Conservation (phyloP, 2,888 invertebrate species). For the Cephalotes varians region DNA sequence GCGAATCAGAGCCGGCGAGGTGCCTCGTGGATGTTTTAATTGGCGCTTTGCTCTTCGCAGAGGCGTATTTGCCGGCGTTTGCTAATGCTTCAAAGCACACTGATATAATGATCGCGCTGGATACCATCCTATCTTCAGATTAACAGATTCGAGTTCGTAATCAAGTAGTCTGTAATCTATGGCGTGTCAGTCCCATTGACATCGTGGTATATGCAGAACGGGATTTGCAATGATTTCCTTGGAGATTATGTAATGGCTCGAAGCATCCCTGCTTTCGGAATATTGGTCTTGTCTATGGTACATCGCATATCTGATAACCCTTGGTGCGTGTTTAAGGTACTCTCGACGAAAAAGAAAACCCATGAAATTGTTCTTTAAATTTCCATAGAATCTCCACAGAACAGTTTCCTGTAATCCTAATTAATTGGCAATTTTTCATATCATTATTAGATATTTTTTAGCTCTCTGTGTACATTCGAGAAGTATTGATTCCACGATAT, state of each 20-base stretch:
- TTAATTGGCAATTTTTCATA: background rate
- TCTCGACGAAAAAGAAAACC: background rate
- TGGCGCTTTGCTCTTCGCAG: conserved; percentile 35
- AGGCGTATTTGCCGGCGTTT: conserved; percentile 10
- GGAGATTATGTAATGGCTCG: conserved; percentile 61
- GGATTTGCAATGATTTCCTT: conserved; percentile 59
- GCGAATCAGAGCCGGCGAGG: conserved; percentile 17
- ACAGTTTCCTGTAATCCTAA: background rate
- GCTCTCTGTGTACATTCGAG: background rate
- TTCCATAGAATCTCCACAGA: background rate
- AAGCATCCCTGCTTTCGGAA: conserved; percentile 40
- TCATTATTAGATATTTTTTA: background rate
- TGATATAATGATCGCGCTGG: conserved; percentile 50
- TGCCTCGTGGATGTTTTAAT: conserved; percentile 46
- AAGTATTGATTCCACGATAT: background rate
- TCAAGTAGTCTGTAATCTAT: conserved; percentile 50
- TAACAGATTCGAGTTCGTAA: conserved; percentile 41
- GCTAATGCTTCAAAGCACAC: conserved; percentile 49
- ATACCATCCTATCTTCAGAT: conserved; percentile 36
- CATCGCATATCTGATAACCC: background rate
- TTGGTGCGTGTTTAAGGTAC: background rate
- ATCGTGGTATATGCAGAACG: conserved; percentile 12
- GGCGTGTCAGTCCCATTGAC: conserved; percentile 52
- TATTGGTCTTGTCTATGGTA: conserved; percentile 28
- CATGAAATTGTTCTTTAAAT: background rate